Base-by-base conservation (phyloP, 2,888 invertebrate species). In the Machimus rusticus region DNA sequence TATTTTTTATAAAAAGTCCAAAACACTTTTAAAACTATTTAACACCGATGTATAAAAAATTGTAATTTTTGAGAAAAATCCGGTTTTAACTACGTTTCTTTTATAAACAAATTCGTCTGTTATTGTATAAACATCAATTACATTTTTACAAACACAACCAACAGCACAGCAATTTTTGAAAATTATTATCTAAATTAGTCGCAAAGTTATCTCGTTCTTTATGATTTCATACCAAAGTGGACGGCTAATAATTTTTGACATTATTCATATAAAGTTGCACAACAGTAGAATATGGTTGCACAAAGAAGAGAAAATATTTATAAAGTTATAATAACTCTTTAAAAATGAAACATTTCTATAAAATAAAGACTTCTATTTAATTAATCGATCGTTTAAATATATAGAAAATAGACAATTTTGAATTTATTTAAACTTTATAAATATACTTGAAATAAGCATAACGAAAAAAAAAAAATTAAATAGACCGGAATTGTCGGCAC, bases 91-190 rank as follows among this genome's bases (percentile, higher is more conserved):
- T 74, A 74, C 85, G 46, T 46, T 79, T 79, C 23, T 82, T 82
- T 57, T 82, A 82, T 82, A 57, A 43, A 31, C 46, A 43, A 46
- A 79, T 79, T 39, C 28, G 28, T 79, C 34, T 79, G 34, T 51
- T 82, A 31, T 57, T 82, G 37, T 55, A 82, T 57, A 82, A 82
- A 78, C 14, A n/a, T 82, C 28, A 23, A 55, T 82, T 82, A 51
- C 19, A 51, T 86, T 86, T 66, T 57, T 39, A 39, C 78, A 78
- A 79, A 86, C 86, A 86, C 86, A 86, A 86, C 86, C 86, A 86
- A 86, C 43, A 79, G 86, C 86, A 86, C 86, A 86, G 86, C 86
- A 86, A 78, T 79, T 57, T 77, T 86, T 57, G 43, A 43, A 85
- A 31, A 57, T 86, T 86, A 37, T 86, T 86, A 37, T 57, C 37